Evolutionary conservation across 2,888 invertebrate genomes (phyloP).

Genomic region (Brachynemurus nebulosus): DNA sequence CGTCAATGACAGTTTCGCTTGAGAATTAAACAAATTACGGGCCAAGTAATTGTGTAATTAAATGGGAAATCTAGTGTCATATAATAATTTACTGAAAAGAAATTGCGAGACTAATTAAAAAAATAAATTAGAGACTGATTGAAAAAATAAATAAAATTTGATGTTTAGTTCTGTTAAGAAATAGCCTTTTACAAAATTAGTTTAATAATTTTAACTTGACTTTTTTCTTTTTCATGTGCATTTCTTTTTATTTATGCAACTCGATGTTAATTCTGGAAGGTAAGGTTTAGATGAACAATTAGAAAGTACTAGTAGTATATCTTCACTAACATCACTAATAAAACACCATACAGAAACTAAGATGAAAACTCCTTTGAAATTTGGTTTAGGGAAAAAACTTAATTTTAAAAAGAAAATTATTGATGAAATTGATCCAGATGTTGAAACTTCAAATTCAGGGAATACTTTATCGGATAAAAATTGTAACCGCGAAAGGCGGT

Average conservation of each 20-base stretch:
- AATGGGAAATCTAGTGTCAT: no score
- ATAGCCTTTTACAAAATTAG: background rate
- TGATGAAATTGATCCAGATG: background rate
- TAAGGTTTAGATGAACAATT: constrained; percentile 1
- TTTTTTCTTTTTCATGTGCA: constrained; percentile 15
- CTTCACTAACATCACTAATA: constrained; percentile 1
- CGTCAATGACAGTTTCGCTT: no score
- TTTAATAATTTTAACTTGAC: constrained; percentile 9
- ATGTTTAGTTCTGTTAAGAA: no score
- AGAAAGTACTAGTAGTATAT: background rate
- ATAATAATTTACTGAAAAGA: no score
- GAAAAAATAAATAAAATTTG: no score
- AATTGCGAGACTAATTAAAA: no score
- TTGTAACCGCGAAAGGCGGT: no score
- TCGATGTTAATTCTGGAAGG: constrained; percentile 8
- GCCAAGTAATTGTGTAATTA: no score
- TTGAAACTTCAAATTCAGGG: background rate
- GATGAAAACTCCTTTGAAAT: background rate
- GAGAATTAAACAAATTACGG: no score
- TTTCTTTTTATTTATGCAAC: constrained; percentile 6
- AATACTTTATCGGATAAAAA: background rate
- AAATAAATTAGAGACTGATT: no score
- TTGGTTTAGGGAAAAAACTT: constrained; percentile 7
- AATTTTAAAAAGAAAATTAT: constrained; percentile 6
- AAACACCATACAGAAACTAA: background rate